Base-by-base conservation (phyloP, 2,888 invertebrate genomes). In the Charanyca ferruginea region DNA sequence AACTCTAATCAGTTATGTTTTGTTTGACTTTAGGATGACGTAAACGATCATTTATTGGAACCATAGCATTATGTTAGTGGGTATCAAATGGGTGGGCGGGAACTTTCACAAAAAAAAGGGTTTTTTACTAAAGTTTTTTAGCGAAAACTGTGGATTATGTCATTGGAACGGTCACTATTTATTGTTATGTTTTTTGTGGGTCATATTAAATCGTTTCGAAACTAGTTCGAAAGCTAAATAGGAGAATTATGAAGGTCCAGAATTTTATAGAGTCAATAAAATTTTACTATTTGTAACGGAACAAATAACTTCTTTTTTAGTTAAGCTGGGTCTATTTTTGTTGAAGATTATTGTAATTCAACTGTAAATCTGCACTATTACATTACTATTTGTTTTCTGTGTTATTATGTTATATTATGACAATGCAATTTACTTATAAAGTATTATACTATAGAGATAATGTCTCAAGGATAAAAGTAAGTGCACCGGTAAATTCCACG, bases 1-100 rank as follows among this genome's bases (percentile, higher is more conserved):
- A 93, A 92, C 81, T 79, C 88, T 94, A 93, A 94, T 94, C 94
- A 89, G 90, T 93, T 90, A 92, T 89, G 87, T 89, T 92, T 91
- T 94, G 91, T 94, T 94, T 93, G 89, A 84, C 83, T 76, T 80
- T 70, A 68, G 80, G 73, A 84, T 89, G 89, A 88, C 83, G 87
- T 89, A 88, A 88, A 84, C 83, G 82, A 85, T 83, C 81, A 80
- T 83, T 85, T 77, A 71, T 77, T 53, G 22, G 83, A 81, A 73
- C 80, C 73, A 76, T 69, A 80, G 71, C 64, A 82, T 70, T 77
- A 79, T 81, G 66, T 66, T 65, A 65, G 79, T 81, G 81, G 81
- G 80, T 47, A 73, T 77, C 65, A 66, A 77, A 76, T 77, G 58
- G 74, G 85, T 86, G 81, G 87, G 86, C 82, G 84, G 81, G 70